Evolutionary conservation across 2,797 vertebrate genomes (phyloP).

Genomic region (Erithacus rubecula): DNA sequence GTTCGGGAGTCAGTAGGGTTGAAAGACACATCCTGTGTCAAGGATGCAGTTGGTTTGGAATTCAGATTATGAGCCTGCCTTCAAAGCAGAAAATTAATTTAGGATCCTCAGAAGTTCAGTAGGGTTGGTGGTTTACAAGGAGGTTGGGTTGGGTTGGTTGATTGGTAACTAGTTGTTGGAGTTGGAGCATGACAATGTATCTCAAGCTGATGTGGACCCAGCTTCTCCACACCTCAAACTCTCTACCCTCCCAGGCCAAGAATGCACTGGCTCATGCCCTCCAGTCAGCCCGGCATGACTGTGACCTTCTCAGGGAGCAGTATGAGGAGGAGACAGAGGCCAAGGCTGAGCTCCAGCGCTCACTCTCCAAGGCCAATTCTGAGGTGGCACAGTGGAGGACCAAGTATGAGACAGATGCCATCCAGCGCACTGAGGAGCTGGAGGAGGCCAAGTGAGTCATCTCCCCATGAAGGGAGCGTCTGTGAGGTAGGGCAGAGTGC

Average conservation of each 20-base stretch:
- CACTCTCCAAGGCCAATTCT: slow-evolving; percentile 78
- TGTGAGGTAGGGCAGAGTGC: neutral
- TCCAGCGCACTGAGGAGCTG: slow-evolving; percentile 79
- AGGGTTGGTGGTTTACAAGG: neutral
- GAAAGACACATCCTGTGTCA: neutral
- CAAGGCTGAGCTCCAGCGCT: slow-evolving; percentile 76
- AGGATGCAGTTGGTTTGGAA: neutral
- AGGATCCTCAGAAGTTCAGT: neutral
- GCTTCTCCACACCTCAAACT: neutral
- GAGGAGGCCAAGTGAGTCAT: slow-evolving; percentile 69
- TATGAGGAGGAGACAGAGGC: slow-evolving; percentile 79
- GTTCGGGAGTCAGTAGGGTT: neutral
- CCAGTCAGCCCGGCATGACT: slow-evolving; percentile 84
- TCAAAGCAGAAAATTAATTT: neutral
- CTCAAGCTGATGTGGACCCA: rapidly evolving
- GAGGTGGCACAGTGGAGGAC: slow-evolving; percentile 82
- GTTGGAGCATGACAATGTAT: neutral
- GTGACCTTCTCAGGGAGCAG: slow-evolving; percentile 80
- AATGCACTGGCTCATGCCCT: slow-evolving; percentile 83
- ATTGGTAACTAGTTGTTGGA: neutral
- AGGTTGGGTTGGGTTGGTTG: neutral
- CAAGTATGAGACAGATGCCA: slow-evolving; percentile 79
- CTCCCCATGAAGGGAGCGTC: neutral
- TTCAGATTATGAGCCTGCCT: neutral
- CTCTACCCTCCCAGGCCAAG: slow-evolving; percentile 73